Conservation (phyloP, 1,140 invertebrate species). For the Periplaneta americana region DNA sequence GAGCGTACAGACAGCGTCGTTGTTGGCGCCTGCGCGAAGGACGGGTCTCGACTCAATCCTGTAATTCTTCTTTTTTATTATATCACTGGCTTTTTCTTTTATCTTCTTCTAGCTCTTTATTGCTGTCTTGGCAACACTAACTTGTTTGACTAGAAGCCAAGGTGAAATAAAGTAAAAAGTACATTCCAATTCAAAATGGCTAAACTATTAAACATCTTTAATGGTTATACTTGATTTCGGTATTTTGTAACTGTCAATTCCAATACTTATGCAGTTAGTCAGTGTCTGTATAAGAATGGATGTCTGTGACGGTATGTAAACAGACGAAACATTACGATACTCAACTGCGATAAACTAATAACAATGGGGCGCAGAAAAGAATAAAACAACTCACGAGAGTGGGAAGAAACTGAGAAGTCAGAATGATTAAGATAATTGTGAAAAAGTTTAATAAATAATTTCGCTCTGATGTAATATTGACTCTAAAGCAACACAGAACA, state of each 20-base stretch:
- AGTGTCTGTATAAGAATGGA: neutral
- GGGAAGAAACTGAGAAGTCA: neutral
- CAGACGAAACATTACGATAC: neutral
- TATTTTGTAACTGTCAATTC: neutral
- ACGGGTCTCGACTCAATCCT: neutral
- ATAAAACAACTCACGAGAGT: neutral
- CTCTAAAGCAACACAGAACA: too few species aligned
- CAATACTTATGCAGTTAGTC: neutral
- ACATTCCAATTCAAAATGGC: neutral
- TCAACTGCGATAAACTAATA: neutral
- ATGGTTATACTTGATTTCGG: neutral
- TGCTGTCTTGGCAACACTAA: neutral
- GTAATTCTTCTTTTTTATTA: neutral
- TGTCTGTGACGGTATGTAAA: neutral
- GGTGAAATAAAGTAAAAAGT: neutral
- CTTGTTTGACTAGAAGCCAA: neutral
- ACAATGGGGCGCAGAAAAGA: neutral
- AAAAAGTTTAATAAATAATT: neutral
- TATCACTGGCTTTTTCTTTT: neutral
- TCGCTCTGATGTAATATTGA: too few species aligned
- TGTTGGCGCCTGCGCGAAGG: neutral
- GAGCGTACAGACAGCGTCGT: neutral
- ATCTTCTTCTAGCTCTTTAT: neutral
- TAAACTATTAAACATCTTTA: too few species aligned
- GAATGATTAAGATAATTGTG: neutral